Evolutionary conservation across 1,140 invertebrate genomes (phyloP).

Genomic region (Trichomalopsis sarcophagae): DNA sequence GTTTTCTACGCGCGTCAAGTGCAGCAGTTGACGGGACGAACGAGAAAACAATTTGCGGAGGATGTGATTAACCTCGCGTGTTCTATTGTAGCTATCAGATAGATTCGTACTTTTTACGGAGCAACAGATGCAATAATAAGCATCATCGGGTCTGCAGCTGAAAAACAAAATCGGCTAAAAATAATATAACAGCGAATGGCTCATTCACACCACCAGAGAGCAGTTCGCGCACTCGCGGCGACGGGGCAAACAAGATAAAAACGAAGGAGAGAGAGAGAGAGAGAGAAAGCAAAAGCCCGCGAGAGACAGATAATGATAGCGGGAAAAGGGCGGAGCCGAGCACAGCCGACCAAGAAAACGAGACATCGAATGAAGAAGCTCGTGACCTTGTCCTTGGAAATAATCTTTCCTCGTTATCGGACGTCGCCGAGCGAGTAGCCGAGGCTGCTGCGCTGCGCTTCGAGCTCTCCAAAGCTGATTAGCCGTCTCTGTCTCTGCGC

Average conservation of each 20-base stretch:
- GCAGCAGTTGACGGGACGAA: not conserved
- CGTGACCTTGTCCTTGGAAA: conserved; percentile 70
- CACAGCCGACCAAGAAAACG: conserved; percentile 7
- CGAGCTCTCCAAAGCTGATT: conserved; percentile 15
- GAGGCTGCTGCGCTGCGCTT: conserved; percentile 52
- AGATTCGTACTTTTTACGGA: no score
- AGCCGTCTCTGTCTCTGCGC: not conserved
- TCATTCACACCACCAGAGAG: not conserved
- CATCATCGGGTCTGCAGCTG: no score
- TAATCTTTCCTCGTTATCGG: conserved; percentile 73
- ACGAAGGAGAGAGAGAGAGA: not conserved
- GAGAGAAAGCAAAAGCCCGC: not conserved
- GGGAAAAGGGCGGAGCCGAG: conserved; percentile 36
- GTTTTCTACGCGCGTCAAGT: not conserved
- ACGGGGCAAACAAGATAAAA: conserved; percentile 17
- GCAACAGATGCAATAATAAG: no score
- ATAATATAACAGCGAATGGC: not conserved
- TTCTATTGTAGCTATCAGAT: no score
- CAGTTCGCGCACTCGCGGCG: not conserved
- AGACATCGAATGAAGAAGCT: conserved; percentile 21
- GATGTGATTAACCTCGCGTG: not conserved
- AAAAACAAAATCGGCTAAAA: no score
- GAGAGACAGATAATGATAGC: conserved; percentile 38
- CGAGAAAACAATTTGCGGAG: not conserved
- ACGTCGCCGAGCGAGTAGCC: no score